Evolutionary conservation across 2,113 vertebrate genomes (phyloP), one percentile per base, ranked within the genome.

Genomic region (Pachycephala philippinensis): DNA sequence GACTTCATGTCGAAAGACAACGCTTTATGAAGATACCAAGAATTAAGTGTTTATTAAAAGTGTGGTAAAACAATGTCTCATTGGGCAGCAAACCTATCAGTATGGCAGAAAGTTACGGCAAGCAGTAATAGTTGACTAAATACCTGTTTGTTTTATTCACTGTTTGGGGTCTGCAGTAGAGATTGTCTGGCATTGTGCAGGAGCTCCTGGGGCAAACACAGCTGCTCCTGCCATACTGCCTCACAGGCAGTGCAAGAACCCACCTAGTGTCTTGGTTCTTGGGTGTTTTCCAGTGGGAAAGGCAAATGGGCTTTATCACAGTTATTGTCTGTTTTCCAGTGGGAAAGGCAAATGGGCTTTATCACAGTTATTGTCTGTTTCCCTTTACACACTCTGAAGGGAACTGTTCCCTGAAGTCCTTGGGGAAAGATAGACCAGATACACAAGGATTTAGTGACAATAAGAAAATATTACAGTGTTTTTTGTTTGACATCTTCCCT

Each of bases 361-460:
- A 61, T 9, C 15, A 21, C 15, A 52, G 14, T 61, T 77, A 44
- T 8, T 56, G 19, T 14, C 63, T 68, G 14, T 13, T 61, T 57
- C 33, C 11, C 56, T 72, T 69, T 7, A 39, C 7, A 21, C 7
- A 15, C 20, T 13, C 2, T 27, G 30, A 70, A 84, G 13, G 22
- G 13, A 70, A 49, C 2, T 0, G 0, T 15, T 21, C 14, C 12
- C 9, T 74, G 11, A 2, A 0, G 2, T 49, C 6, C 13, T n/a
- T 80, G 6, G 2, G 31, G 15, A 63, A 84, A 69, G 21, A 5
- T 15, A 49, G 9, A 37, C 30, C 11, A 88, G 10, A 64, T 19
- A 31, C 6, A n/a, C 13, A 40, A 65, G 16, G 3, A 5, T 44
- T 57, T 61, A 76, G 24, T 70, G 20, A 61, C 7, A 56, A 56